Evolutionary conservation across 2,113 vertebrate species (phyloP).

Genomic region (Octodon degus): DNA sequence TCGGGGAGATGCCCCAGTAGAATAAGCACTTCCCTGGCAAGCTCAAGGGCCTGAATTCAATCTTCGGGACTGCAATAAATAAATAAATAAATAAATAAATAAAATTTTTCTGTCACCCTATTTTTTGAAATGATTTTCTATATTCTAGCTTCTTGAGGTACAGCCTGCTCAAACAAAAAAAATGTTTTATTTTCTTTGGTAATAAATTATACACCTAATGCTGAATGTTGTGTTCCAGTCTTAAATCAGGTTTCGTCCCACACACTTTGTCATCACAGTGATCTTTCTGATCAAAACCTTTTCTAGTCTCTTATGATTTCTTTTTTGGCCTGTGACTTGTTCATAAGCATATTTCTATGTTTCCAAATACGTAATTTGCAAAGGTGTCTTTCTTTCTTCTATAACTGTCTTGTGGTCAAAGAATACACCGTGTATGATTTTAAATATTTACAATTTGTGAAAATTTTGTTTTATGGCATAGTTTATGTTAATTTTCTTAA

Average conservation of each 20-base stretch:
- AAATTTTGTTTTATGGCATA: neutral
- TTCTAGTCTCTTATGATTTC: neutral
- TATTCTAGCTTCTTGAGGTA: neutral
- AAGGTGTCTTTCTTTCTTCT: neutral
- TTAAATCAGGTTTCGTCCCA: neutral
- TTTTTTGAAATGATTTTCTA: neutral
- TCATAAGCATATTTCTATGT: neutral
- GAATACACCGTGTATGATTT: neutral
- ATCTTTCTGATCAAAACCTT: neutral
- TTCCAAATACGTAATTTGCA: neutral
- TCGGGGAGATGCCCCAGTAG: too few species aligned
- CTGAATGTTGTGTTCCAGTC: neutral
- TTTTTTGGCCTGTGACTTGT: neutral
- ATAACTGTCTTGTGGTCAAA: neutral
- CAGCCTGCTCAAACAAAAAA: neutral
- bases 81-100: too few species aligned
- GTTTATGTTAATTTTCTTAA: neutral
- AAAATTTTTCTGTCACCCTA: neutral
- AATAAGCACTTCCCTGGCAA: too few species aligned
- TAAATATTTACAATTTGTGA: neutral
- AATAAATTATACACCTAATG: neutral
- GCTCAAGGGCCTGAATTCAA: too few species aligned
- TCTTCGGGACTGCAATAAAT: too few species aligned
- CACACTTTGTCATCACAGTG: neutral
- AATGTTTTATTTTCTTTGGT: neutral